phyloP scores from a whole-genome alignment of 2,888 invertebrate species.

The Girardia tigrina region DNA sequence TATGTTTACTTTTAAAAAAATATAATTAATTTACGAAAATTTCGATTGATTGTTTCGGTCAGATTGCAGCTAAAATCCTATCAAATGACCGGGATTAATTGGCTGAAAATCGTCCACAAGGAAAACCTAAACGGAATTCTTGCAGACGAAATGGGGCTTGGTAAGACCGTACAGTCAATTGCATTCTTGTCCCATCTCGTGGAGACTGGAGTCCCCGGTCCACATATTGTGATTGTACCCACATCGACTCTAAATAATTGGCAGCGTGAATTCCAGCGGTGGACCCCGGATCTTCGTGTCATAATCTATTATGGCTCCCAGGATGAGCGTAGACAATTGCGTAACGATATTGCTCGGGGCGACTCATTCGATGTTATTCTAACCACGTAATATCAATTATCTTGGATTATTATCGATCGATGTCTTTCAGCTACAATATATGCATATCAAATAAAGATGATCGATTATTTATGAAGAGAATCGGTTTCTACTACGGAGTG shows the following conservation, averaged over 20 bases:
- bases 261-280: slow-evolving; percentile 49
- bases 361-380: slow-evolving; percentile 62
- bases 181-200: slow-evolving; percentile 59
- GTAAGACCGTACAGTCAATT: slow-evolving; percentile 50
- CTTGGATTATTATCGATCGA: background rate
- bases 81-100: slow-evolving; percentile 62
- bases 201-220: slow-evolving; percentile 61
- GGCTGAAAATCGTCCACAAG: slow-evolving; percentile 73
- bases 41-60: too few species aligned
- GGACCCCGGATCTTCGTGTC: slow-evolving; percentile 55
- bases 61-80: slow-evolving; percentile 69
- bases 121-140: slow-evolving; percentile 81
- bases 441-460: slow-evolving; percentile 55
- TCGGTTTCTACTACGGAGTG: slow-evolving; percentile 71
- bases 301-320: slow-evolving; percentile 70
- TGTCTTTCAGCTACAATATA: background rate
- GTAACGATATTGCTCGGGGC: slow-evolving; percentile 56
- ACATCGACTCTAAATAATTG: slow-evolving; percentile 69
- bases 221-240: slow-evolving; percentile 85
- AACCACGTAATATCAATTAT: slow-evolving; percentile 61
- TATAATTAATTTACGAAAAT: too few species aligned
- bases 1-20: too few species aligned
- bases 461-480: slow-evolving; percentile 71
- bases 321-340: slow-evolving; percentile 66
- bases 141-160: slow-evolving; percentile 74